Base-by-base conservation (phyloP, 2,113 vertebrate genomes). In the Sceloporus tristichus region DNA sequence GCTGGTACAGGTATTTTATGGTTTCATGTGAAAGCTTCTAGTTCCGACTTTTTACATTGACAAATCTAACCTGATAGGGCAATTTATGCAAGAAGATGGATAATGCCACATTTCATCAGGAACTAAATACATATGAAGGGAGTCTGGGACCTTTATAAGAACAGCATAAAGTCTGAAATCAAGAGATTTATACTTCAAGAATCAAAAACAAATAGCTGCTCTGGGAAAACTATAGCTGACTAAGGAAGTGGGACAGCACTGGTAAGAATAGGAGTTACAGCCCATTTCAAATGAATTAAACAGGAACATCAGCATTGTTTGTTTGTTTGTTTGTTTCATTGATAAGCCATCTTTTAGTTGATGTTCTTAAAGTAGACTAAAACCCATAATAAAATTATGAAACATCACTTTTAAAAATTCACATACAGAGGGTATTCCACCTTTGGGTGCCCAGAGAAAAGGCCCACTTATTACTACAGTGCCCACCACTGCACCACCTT, bases 1-100 rank as follows among this genome's bases (percentile, higher is more conserved):
- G 13, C 48, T 14, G 40, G 23, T 3, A 9, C 66, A n/a, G 40
- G 83, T 16, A 6, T 10, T 81, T 89, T 85, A 85, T 4, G 23
- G 19, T 5, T 34, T 73, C 27, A 21, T 56, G 25, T 38, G 79
- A 25, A 65, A 85, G 53, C 54, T 34, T 65, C 83, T 80, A 27
- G 56, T 81, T 66, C 7, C 10, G 25, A 53, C 9, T 62, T 66
- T 21, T 11, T 53, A 66, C 21, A 74, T 21, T 38, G 70, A 85
- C 59, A 40, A 53, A 80, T 81, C 42, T 75, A 80, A 85, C 42
- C 40, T 85, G 34, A 38, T 80, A 79, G 13, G 34, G 8, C 76
- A 73, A 59, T 79, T 89, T 73, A 66, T 85, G 77, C 68, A 48
- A 62, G 65, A 79, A 86, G 77, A 79, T 86, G 48, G 42, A 71